Evolutionary conservation across 2,113 vertebrate genomes (phyloP).

Genomic region (Henicopernis longicauda): DNA sequence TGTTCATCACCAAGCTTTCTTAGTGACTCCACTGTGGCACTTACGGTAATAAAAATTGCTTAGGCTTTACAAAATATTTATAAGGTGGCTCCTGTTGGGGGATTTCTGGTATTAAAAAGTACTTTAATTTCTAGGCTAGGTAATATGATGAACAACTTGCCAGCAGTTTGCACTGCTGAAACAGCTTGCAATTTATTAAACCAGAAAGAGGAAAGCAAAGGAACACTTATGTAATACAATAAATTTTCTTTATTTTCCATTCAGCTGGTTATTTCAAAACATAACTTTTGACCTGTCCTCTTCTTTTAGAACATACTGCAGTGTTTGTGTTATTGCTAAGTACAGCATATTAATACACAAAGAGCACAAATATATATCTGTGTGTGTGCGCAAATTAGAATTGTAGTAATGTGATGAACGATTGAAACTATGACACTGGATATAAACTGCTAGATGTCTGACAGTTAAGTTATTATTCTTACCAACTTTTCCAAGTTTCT

Average conservation of each 20-base stretch:
- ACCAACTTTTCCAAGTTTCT: neutral
- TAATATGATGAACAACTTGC: neutral
- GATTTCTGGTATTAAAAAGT: neutral
- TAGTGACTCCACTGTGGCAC: neutral
- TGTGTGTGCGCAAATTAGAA: neutral
- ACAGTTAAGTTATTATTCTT: neutral
- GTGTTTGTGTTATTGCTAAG: neutral
- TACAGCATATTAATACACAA: neutral
- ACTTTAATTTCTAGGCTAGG: neutral
- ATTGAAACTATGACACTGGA: neutral
- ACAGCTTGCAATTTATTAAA: neutral
- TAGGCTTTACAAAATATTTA: neutral
- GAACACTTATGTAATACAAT: neutral
- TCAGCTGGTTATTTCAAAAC: neutral
- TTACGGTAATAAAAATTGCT: neutral
- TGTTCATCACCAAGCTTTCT: neutral
- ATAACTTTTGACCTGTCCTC: neutral
- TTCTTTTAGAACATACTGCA: neutral
- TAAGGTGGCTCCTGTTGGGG: neutral
- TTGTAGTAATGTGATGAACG: neutral
- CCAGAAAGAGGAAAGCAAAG: neutral
- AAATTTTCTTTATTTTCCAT: neutral
- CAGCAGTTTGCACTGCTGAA: neutral
- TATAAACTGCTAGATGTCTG: neutral
- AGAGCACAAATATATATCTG: accelerated